A percentile compares a stretch with the other conserved stretches of the same genome.
These are phyloP conservation scores for Leuctra nigra DNA, from an alignment of 2,888 invertebrate genomes.

Conservation along the genomic window DNA sequence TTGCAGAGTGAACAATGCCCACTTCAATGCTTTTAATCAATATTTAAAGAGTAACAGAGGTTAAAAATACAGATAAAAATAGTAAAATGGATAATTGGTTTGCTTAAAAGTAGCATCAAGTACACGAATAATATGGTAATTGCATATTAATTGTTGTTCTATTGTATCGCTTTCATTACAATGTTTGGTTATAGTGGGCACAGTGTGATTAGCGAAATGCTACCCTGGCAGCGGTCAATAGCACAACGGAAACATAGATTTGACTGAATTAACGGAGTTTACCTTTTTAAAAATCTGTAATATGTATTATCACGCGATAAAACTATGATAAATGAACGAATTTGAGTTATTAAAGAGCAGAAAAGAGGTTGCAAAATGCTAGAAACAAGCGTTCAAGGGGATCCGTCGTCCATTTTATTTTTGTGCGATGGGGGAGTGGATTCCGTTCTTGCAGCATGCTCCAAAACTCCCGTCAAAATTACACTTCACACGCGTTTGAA, in stretches of 20 bases:
- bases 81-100: too few species aligned
- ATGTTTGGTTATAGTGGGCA: slow-evolving; percentile 14
- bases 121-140: not conserved
- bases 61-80: too few species aligned
- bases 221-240: slow-evolving; percentile 16
- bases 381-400: slow-evolving; percentile 29
- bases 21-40: too few species aligned
- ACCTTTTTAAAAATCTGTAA: not conserved
- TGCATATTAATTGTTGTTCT: slow-evolving; percentile 1
- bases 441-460: slow-evolving; percentile 31
- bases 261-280: slow-evolving; percentile 5
- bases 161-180: too few species aligned
- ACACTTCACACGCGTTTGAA: slow-evolving; percentile 20
- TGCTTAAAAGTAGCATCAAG: too few species aligned
- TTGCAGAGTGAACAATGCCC: too few species aligned
- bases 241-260: slow-evolving; percentile 3
- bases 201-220: slow-evolving; percentile 8
- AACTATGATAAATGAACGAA: not conserved
- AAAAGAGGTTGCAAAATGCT: slow-evolving; percentile 20
- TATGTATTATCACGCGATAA: slow-evolving; percentile 10
- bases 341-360: slow-evolving; percentile 1
- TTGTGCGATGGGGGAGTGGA: slow-evolving; percentile 33
- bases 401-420: slow-evolving; percentile 32
- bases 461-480: slow-evolving; percentile 29
- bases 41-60: too few species aligned